These are phyloP conservation scores for Mimas tiliae DNA, from an alignment of 2,888 invertebrate genomes.

Conservation along the genomic window DNA sequence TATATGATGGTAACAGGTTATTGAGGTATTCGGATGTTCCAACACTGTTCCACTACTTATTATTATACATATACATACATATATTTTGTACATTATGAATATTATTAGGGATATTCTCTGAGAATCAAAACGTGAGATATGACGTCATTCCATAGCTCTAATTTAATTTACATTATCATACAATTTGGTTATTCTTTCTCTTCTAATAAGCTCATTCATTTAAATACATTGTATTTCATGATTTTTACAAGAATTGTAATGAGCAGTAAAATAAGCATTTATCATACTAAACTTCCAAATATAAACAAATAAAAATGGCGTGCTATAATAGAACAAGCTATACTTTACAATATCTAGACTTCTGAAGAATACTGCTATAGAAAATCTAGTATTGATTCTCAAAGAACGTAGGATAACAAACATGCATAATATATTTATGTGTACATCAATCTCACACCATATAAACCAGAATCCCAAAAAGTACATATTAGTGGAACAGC, in stretches of 20 bases:
- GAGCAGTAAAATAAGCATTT: neutral
- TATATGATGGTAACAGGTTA: conserved; percentile 61
- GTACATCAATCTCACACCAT: conserved; percentile 6
- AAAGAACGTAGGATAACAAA: conserved; percentile 12
- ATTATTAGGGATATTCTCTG: conserved; percentile 5
- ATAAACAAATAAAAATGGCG: neutral
- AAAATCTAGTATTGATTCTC: conserved; percentile 5
- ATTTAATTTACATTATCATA: no score
- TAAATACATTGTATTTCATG: neutral
- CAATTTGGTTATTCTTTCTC: neutral
- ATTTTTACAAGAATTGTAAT: no score
- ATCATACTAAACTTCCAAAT: neutral
- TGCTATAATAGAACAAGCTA: neutral
- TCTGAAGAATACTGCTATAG: neutral
- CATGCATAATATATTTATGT: neutral
- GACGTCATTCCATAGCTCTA: no score
- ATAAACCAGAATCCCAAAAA: neutral
- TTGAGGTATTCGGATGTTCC: conserved; percentile 61
- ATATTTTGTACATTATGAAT: conserved; percentile 10
- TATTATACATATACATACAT: conserved; percentile 7
- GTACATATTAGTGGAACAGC: conserved; percentile 38
- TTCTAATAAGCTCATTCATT: neutral
- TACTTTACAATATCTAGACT: neutral
- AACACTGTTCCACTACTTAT: conserved; percentile 59
- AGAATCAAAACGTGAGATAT: neutral